Conservation (phyloP, 2,797 vertebrate species). For the Pitangus sulphuratus region DNA sequence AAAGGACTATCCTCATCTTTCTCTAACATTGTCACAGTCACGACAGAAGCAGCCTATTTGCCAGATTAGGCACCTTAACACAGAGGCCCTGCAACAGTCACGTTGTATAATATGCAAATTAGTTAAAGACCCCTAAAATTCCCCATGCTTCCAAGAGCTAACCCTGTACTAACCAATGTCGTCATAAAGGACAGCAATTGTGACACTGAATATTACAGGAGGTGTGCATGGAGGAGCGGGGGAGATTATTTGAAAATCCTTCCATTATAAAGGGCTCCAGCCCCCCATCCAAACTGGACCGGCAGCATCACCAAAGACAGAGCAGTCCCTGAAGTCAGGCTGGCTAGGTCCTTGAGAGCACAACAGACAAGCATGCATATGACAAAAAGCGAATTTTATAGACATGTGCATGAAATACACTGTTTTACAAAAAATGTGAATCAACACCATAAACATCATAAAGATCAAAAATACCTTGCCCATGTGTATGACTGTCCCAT, state of each 20-base stretch:
- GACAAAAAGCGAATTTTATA: background rate
- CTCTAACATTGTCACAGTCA: background rate
- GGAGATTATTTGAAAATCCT: background rate
- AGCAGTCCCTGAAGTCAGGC: background rate
- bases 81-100: background rate
- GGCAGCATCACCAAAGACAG: background rate
- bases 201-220: background rate
- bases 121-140: background rate
- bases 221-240: fast-evolving
- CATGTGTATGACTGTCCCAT: background rate
- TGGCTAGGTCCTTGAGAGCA: background rate
- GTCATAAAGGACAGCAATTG: background rate
- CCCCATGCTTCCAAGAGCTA: background rate
- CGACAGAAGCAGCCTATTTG: background rate
- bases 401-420: fast-evolving
- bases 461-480: conserved; percentile 23
- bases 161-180: fast-evolving
- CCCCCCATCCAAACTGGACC: background rate
- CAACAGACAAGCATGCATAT: background rate
- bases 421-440: background rate
- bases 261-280: background rate
- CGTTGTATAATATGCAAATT: fast-evolving
- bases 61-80: background rate
- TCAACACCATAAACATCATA: background rate
- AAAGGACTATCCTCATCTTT: background rate